phyloP scores from a whole-genome alignment of 2,113 vertebrate species.

The pig (Sus scrofa) region DNA sequence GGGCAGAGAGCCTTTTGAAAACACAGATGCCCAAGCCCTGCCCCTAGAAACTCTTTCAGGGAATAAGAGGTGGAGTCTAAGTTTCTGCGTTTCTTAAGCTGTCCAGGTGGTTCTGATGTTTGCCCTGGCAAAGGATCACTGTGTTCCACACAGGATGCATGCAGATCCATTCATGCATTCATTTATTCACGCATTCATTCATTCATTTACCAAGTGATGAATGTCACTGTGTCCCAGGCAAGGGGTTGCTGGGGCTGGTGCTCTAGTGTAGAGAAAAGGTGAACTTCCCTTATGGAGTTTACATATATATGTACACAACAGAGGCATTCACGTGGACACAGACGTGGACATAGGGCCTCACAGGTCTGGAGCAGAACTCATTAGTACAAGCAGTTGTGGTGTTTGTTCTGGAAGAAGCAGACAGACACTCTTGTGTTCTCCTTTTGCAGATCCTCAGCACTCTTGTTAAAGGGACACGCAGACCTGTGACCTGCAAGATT shows the following conservation, averaged over 20 bases:
- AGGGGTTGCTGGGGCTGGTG: not conserved
- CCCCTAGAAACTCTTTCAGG: not conserved
- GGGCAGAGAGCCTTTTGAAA: conserved; percentile 44
- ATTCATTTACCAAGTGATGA: not conserved
- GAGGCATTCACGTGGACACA: not conserved
- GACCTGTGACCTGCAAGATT: conserved; percentile 98
- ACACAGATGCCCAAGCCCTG: conserved; percentile 6
- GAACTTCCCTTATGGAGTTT: not conserved
- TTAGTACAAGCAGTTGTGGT: not conserved
- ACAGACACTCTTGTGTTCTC: not conserved
- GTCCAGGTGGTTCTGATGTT: conserved; percentile 10
- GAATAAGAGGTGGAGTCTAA: not conserved
- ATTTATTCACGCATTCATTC: not conserved
- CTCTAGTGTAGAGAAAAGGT: not conserved
- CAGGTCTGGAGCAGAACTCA: not conserved
- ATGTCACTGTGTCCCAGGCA: not conserved
- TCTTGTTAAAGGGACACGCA: conserved; percentile 92
- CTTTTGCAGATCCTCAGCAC: conserved; percentile 92
- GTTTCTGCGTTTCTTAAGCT: conserved; percentile 31
- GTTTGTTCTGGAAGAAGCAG: conserved; percentile 5
- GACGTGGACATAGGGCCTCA: not conserved
- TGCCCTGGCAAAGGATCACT: not conserved
- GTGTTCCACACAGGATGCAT: not conserved
- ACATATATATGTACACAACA: not conserved
- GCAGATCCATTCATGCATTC: not conserved